A percentile compares a stretch with the other conserved stretches of the same genome.
Evolutionary conservation across 2,113 vertebrate species (phyloP).

Genomic region (Cygnus atratus): DNA sequence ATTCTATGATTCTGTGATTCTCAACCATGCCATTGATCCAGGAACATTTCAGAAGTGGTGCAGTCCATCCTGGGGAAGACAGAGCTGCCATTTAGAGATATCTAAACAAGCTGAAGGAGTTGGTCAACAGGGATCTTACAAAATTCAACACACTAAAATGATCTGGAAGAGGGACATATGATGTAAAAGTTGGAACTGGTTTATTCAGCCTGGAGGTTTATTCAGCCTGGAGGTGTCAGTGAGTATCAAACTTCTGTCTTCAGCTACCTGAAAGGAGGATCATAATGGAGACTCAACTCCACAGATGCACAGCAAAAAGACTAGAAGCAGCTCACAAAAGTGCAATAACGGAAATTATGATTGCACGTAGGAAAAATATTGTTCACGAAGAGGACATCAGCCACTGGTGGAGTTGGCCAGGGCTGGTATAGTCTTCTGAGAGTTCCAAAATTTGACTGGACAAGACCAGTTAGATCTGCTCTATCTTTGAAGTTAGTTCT

Average conservation of each 20-base stretch:
- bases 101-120: not conserved
- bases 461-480: not conserved
- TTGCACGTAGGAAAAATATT: not conserved
- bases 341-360: not conserved
- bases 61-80: not conserved
- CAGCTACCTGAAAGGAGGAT: not conserved
- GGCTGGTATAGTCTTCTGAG: not conserved
- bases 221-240: not conserved
- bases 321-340: not conserved
- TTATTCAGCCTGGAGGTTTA: not conserved
- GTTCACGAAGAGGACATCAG: not conserved
- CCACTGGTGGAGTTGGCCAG: not conserved
- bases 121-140: not conserved
- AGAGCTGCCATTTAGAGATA: not conserved
- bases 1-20: too few relatives aligned
- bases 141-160: not conserved
- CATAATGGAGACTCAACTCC: not conserved
- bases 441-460: not conserved
- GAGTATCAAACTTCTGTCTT: not conserved
- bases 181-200: not conserved
- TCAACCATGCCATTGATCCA: not conserved
- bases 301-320: not conserved
- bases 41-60: not conserved
- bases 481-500: not conserved
- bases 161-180: accelerated